Evolutionary conservation across 2,113 vertebrate genomes (phyloP).

Genomic region (Sebastes schlegelii): DNA sequence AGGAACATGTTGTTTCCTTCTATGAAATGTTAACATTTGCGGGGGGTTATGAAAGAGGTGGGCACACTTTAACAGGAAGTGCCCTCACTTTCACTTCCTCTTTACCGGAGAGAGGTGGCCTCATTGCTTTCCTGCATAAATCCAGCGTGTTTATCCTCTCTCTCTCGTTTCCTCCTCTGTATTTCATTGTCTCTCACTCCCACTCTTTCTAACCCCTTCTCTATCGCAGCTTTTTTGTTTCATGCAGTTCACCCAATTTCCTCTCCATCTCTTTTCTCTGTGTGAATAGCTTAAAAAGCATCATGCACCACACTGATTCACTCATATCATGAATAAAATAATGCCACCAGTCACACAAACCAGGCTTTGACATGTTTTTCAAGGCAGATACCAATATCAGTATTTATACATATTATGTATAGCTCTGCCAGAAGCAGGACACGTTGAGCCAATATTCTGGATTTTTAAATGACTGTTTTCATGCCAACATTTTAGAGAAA

Average conservation of each 20-base stretch:
- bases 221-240: conserved; percentile 52
- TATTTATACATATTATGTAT: conserved; percentile 29
- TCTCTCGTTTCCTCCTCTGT: conserved; percentile 53
- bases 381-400: conserved; percentile 38
- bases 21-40: conserved; percentile 6
- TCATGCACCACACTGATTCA: conserved; percentile 73
- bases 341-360: conserved; percentile 51
- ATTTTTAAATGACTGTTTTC: conserved; percentile 41
- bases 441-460: conserved; percentile 10
- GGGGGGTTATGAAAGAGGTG: conserved; percentile 25
- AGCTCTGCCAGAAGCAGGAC: conserved; percentile 29
- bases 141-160: conserved; percentile 53
- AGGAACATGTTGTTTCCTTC: neutral
- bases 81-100: conserved; percentile 67
- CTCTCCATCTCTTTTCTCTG: conserved; percentile 72
- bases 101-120: conserved; percentile 44
- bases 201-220: conserved; percentile 61
- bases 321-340: conserved; percentile 72
- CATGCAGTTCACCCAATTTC: conserved; percentile 72
- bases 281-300: conserved; percentile 77
- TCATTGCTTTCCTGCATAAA: conserved; percentile 65
- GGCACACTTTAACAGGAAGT: conserved; percentile 62
- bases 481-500: neutral
- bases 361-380: conserved; percentile 51
- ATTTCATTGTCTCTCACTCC: conserved; percentile 59